Evolutionary conservation across 2,797 vertebrate genomes (phyloP), one percentile per base, ranked within the genome.

Genomic region (Tenualosa ilisha): DNA sequence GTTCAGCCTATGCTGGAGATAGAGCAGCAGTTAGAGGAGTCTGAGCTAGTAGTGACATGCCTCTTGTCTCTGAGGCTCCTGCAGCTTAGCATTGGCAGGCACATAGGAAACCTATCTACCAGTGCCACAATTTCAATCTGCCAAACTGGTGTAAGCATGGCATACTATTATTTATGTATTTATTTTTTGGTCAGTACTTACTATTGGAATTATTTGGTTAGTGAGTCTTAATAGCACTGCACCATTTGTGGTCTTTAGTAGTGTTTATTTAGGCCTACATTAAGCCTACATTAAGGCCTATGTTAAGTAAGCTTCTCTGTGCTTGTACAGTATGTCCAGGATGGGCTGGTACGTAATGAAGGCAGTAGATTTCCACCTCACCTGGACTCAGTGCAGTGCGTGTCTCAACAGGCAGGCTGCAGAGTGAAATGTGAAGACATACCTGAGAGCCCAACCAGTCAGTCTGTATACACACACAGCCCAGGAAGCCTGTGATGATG

Each of bases 1-100:
- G 63, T 24, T 8, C 24, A 31, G n/a, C 65, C 65, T 17, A 37
- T 40, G 65, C 2, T 31, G 31, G 65, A 72, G 31, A 72, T 11
- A 37, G 26, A 15, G 26, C 65, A 72, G 65, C 26, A 72, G 31
- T 13, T 3, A 72, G 63, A 31, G 24, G 63, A n/a, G 75, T 20
- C 81, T 24, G 49, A 72, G 86, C 84, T 56, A 87, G 84, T 87
- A 51, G 56, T 61, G 79, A 86, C 82, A 56, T 86, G 86, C 82
- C 86, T 84, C 15, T 81, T 84, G 53, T 11, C 9, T 53, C 13
- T 2, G 81, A 81, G 4, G 56, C 75, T 84, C 72, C n/a, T 53
- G 56, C 72, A n/a, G 59, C 86, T 72, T 9, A 31, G 26, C 31
- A 31, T 15, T 12, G 4, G 31, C 65, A 6, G 65, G 26, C 9